A percentile compares a stretch with the other conserved stretches of the same genome.
These are phyloP conservation scores for Ia io DNA, from an alignment of 2,113 vertebrate species.

Conservation along the genomic window DNA sequence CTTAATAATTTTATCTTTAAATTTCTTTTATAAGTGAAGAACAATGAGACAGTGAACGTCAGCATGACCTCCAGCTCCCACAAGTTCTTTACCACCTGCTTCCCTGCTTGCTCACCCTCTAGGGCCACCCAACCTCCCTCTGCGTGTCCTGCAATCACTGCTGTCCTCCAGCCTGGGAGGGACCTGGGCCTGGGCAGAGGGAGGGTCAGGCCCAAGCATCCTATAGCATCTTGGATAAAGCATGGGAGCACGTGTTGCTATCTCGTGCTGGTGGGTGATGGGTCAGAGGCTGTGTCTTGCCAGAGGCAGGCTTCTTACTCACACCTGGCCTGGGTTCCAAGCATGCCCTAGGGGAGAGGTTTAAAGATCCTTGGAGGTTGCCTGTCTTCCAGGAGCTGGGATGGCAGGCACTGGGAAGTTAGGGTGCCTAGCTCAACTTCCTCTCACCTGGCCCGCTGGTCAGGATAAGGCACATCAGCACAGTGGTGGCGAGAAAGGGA, in stretches of 20 bases:
- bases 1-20: neutral
- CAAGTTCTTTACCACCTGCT: neutral
- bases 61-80: neutral
- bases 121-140: neutral
- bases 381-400: neutral
- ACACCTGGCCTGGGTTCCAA: neutral
- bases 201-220: neutral
- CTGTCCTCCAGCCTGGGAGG: neutral
- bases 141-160: neutral
- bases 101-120: neutral
- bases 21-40: neutral
- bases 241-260: neutral
- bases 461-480: neutral
- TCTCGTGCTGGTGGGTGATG: neutral
- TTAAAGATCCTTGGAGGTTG: neutral
- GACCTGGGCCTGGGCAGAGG: neutral
- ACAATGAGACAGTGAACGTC: neutral
- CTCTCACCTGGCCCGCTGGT: neutral
- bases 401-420: neutral
- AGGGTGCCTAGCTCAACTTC: neutral
- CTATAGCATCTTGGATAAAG: neutral
- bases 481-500: neutral
- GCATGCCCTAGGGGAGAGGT: neutral
- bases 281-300: neutral
- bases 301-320: neutral